Conservation (phyloP, 2,797 vertebrate species). For the Enteromius fasciolatus region DNA sequence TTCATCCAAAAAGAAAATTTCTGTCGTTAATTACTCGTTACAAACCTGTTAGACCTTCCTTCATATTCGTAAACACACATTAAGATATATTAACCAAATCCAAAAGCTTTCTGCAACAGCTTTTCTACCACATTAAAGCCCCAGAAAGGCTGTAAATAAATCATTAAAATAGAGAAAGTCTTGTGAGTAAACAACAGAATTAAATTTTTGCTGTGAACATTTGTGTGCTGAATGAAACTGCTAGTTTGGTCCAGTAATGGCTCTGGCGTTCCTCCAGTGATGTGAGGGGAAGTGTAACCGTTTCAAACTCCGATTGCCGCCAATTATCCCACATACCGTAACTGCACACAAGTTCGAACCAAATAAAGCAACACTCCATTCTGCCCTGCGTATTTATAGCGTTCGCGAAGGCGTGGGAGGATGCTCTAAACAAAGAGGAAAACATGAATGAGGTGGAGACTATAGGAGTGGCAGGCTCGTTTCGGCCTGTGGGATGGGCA, state of each 20-base stretch:
- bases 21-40: background rate
- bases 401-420: constrained; percentile 29
- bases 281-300: constrained; percentile 6
- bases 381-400: constrained; percentile 46
- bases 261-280: constrained; percentile 33
- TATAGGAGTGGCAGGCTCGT: background rate
- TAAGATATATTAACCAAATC: background rate
- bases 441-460: constrained; percentile 29
- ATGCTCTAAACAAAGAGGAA: constrained; percentile 12
- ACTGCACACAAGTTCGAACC: constrained; percentile 72
- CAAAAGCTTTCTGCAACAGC: background rate
- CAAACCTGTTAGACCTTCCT: background rate
- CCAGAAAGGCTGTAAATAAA: background rate
- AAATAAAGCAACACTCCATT: constrained; percentile 69
- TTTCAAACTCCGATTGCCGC: constrained; percentile 6
- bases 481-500: background rate
- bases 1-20: background rate
- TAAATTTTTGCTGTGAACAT: background rate
- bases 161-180: background rate
- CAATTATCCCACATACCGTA: constrained; percentile 56
- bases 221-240: background rate
- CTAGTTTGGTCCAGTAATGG: constrained; percentile 52
- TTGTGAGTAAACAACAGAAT: background rate
- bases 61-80: background rate
- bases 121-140: background rate